phyloP scores from a whole-genome alignment of 2,797 vertebrate genomes.

The Australoheros facetus region DNA sequence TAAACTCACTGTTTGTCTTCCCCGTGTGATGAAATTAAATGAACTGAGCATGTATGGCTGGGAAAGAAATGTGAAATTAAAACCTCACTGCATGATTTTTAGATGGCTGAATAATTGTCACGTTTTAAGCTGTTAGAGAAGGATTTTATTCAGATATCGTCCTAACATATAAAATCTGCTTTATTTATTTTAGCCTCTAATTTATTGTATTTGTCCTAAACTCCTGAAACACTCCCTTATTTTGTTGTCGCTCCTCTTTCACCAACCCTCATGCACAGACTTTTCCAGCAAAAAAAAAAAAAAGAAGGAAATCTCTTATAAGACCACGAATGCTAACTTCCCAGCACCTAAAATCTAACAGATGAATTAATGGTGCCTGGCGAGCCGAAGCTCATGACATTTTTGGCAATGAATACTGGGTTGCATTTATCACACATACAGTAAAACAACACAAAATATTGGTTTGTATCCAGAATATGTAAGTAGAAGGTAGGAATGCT shows the following conservation, averaged over 20 bases:
- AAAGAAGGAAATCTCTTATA: not conserved
- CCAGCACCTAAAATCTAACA: not conserved
- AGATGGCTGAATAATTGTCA: not conserved
- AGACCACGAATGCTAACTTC: not conserved
- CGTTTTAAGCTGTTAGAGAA: not conserved
- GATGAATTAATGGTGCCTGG: not conserved
- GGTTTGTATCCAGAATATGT: not conserved
- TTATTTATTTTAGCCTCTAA: not conserved
- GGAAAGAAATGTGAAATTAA: not conserved
- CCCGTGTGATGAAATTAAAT: accelerated
- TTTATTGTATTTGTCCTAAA: not conserved
- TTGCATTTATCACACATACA: not conserved
- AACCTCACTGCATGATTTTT: not conserved
- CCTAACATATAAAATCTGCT: not conserved
- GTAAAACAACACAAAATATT: not conserved
- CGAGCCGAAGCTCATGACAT: not conserved
- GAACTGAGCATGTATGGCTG: not conserved
- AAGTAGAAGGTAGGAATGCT: not conserved
- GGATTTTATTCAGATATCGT: not conserved
- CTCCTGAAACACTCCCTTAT: not conserved
- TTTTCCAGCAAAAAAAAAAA: not conserved
- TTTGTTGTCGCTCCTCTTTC: not conserved
- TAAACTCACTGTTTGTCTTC: not conserved
- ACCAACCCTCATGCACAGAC: not conserved
- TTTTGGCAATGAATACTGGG: not conserved